phyloP scores from a whole-genome alignment of 2,113 vertebrate species.

The Rhinolophus sinicus region DNA sequence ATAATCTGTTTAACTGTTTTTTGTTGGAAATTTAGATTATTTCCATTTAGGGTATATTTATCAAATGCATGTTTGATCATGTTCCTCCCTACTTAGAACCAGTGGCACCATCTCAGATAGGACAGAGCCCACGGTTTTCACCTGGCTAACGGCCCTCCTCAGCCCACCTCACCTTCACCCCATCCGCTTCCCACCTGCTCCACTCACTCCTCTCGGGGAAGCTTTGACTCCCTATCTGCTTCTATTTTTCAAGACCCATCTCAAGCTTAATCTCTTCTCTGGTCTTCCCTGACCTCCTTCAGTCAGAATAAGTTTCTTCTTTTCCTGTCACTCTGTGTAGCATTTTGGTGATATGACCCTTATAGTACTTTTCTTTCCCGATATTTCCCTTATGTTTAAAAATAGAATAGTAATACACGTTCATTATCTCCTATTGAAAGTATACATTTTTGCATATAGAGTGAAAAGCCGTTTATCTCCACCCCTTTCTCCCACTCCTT shows the following conservation, averaged over 20 bases:
- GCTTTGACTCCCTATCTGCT: too few relatives aligned
- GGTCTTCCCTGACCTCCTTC: background rate
- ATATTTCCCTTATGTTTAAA: background rate
- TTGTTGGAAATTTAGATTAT: slow-evolving; percentile 16
- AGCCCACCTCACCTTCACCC: background rate
- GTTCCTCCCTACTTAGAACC: background rate
- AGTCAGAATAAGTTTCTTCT: background rate
- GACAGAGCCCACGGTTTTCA: background rate
- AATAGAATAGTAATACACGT: background rate
- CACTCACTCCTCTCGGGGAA: background rate
- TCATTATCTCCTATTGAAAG: background rate
- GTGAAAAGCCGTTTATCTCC: background rate
- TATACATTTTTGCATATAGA: background rate
- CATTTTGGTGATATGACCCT: background rate
- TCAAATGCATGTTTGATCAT: background rate
- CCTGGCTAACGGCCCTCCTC: background rate
- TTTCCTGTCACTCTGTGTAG: background rate
- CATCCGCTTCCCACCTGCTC: background rate
- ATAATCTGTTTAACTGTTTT: background rate
- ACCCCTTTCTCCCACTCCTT: background rate
- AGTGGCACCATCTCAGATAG: background rate
- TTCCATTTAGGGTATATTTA: background rate
- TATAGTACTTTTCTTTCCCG: background rate
- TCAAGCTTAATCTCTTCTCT: background rate
- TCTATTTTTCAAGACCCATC: background rate